phyloP scores from a whole-genome alignment of 2,797 vertebrate species.

The Streptopelia turtur region DNA sequence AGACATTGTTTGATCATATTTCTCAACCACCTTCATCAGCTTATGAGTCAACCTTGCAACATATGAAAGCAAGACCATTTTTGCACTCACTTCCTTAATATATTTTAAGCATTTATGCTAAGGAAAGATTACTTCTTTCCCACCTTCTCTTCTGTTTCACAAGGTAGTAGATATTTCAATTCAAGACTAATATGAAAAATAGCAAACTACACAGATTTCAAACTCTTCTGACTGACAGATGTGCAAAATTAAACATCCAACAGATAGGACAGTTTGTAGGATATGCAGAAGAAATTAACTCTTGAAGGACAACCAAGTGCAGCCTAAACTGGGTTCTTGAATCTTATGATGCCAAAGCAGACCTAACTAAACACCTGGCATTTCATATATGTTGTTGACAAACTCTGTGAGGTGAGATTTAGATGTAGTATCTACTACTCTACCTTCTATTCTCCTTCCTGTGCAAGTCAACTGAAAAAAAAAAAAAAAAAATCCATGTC shows the following conservation, averaged over 20 bases:
- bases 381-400: neutral
- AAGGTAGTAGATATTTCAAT: conserved; percentile 10
- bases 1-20: conserved; percentile 63
- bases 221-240: neutral
- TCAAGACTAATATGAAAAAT: neutral
- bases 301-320: neutral
- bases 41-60: conserved; percentile 13
- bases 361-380: neutral
- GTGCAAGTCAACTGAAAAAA: neutral
- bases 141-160: neutral
- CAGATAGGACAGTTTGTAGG: neutral
- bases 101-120: conserved; percentile 38
- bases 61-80: conserved; percentile 23
- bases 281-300: neutral
- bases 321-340: neutral
- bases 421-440: neutral
- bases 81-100: neutral
- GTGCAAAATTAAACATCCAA: neutral
- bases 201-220: neutral
- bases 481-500: neutral
- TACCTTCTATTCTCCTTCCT: neutral
- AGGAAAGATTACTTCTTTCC: conserved; percentile 41
- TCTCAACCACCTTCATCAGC: conserved; percentile 14
- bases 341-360: neutral
- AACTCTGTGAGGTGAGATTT: neutral